Evolutionary conservation across 2,113 vertebrate genomes (phyloP), one percentile per base, ranked within the genome.

Genomic region (Natator depressus): DNA sequence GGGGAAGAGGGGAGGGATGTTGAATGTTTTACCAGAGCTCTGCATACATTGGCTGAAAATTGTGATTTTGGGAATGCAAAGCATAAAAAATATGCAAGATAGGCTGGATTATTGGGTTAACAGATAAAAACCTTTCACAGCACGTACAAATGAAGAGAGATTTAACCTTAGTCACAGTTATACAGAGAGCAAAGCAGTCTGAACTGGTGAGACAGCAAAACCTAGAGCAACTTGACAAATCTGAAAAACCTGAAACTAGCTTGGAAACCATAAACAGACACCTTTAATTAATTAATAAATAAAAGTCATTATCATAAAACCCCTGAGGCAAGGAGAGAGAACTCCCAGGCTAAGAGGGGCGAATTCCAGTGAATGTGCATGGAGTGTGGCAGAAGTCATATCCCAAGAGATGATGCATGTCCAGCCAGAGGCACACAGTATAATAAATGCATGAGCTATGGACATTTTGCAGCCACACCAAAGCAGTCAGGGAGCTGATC

Each of bases 1-100:
- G 16, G 35, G 13, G 2, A 10, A 2, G 29, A 12, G 27, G 12
- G 22, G 3, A 27, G 16, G 3, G 20, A 16, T 8, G 6, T 29
- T 62, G 29, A 72, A 72, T 38, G 35, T 22, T 72, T 19, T 72
- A 72, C 19, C 35, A 72, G 19, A 72, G 65, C 19, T 65, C 19
- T 72, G 35, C 17, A 72, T 72, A 38, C 29, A 35, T 62, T 62
- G 29, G 13, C 59, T 35, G 27, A 31, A 62, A 62, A 35, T 10
- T 72, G 65, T 72, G n/a, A 72, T 72, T 72, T 38, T 5, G 65
- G 17, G 65, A 72, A 38, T 38, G n/a, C 17, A 72, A 72, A 72
- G n/a, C 35, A 25, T 57, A 57, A 72, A 29, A 38, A 38, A 38
- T 38, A 38, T 20, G 8, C 16, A 10, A 38, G 8, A 38, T 38